Evolutionary conservation across 2,888 invertebrate genomes (phyloP).

Genomic region (Eristalis intricaria): DNA sequence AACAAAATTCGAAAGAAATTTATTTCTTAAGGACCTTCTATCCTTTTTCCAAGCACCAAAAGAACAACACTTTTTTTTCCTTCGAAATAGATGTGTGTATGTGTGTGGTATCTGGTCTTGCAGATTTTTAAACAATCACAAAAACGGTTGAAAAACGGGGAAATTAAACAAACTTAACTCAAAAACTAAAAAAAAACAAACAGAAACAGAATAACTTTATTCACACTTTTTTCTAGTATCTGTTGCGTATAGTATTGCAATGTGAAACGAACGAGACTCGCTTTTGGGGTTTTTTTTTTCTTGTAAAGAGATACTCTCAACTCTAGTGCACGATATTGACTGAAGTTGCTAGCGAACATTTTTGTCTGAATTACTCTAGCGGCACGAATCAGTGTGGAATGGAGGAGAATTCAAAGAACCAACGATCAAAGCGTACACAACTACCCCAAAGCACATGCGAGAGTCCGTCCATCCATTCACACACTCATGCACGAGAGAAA

Average conservation of each 20-base stretch:
- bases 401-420: conserved; percentile 39
- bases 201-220: neutral
- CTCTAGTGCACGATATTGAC: conserved; percentile 67
- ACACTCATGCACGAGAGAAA: neutral
- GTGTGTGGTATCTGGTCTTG: too few relatives aligned
- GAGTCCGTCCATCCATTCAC: neutral
- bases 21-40: conserved; percentile 7
- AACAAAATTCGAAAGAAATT: neutral
- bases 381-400: conserved; percentile 64
- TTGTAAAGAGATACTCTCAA: conserved; percentile 53
- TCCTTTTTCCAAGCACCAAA: neutral
- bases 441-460: conserved; percentile 31
- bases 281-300: conserved; percentile 6
- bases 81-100: too few relatives aligned
- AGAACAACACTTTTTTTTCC: neutral
- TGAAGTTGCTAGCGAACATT: conserved; percentile 62
- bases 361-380: conserved; percentile 68
- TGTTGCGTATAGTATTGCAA: conserved; percentile 63
- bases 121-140: conserved; percentile 4
- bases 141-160: conserved; percentile 28
- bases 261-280: conserved; percentile 23
- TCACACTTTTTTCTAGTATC: conserved; percentile 46
- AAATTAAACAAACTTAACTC: conserved; percentile 43
- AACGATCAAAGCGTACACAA: conserved; percentile 25
- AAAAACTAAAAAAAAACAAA: conserved; percentile 20